Conservation (phyloP, 2,113 vertebrate species). For the Brienomyrus longianalis region DNA sequence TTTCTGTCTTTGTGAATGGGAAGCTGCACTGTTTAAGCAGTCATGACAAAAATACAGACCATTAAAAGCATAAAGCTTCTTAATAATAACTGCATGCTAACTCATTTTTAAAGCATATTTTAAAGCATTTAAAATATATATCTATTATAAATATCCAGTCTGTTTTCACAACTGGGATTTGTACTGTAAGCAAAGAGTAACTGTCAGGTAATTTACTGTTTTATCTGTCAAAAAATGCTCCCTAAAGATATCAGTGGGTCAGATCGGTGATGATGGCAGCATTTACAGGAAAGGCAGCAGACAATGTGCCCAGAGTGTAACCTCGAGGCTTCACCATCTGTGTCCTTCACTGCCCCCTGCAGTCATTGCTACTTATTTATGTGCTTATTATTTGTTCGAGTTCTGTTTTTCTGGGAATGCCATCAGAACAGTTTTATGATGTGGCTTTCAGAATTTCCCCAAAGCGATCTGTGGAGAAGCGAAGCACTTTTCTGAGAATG, state of each 20-base stretch:
- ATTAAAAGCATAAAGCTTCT: neutral
- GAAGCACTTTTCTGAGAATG: constrained; percentile 23
- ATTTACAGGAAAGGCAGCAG: neutral
- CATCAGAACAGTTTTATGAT: constrained; percentile 20
- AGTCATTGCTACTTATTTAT: neutral
- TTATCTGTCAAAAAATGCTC: neutral
- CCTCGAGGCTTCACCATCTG: neutral
- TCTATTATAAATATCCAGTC: neutral
- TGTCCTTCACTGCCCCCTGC: neutral
- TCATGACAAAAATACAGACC: neutral
- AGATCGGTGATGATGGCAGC: neutral
- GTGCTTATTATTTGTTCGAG: neutral
- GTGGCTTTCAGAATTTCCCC: constrained; percentile 27
- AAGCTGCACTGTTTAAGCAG: neutral
- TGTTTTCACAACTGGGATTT: neutral
- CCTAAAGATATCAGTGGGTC: neutral
- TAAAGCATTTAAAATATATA: neutral
- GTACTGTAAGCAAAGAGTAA: too few species aligned
- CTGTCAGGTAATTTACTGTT: neutral
- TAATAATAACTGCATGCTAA: neutral
- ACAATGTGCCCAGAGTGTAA: neutral
- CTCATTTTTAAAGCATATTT: neutral
- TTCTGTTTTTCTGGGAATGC: constrained; percentile 14
- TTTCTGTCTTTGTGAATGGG: neutral
- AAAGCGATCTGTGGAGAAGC: constrained; percentile 26